These are phyloP conservation scores for Nymphicus hollandicus DNA, from an alignment of 2,113 vertebrate genomes.

Conservation along the genomic window DNA sequence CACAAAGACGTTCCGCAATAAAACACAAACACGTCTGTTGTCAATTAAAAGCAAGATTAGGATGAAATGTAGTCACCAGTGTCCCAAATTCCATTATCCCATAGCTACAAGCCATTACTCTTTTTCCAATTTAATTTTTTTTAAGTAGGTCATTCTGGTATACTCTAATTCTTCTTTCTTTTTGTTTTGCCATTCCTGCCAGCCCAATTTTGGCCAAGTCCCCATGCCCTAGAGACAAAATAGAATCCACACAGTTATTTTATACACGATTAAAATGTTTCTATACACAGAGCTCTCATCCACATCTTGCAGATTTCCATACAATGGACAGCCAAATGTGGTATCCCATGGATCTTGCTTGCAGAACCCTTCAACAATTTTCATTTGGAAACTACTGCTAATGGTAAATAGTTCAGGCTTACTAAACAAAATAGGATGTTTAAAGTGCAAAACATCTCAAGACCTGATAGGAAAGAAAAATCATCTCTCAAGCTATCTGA, in stretches of 20 bases:
- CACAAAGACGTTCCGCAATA: conserved; percentile 11
- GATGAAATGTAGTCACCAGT: conserved; percentile 60
- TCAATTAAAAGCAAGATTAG: conserved; percentile 73
- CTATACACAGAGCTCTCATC: not conserved
- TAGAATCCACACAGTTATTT: conserved; percentile 2
- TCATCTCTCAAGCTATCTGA: not conserved
- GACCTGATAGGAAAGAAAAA: not conserved
- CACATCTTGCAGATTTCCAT: not conserved
- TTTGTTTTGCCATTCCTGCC: not conserved
- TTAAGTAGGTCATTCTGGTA: conserved; percentile 72
- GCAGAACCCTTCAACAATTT: not conserved
- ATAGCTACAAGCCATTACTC: conserved; percentile 72
- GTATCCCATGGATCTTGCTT: not conserved
- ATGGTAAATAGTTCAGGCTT: not conserved
- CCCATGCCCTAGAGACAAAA: not conserved
- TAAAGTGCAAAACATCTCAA: not conserved
- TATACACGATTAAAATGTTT: not conserved
- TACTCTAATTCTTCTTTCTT: not conserved
- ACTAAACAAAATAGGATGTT: not conserved
- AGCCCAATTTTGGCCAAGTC: conserved; percentile 43
- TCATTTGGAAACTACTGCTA: not conserved
- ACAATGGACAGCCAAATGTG: not conserved
- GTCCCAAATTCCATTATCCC: conserved; percentile 73
- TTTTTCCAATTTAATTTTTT: conserved; percentile 75
- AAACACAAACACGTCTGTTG: conserved; percentile 23